These are phyloP conservation scores for Eugnorisma glareosa DNA, from an alignment of 2,888 invertebrate species.

Conservation along the genomic window DNA sequence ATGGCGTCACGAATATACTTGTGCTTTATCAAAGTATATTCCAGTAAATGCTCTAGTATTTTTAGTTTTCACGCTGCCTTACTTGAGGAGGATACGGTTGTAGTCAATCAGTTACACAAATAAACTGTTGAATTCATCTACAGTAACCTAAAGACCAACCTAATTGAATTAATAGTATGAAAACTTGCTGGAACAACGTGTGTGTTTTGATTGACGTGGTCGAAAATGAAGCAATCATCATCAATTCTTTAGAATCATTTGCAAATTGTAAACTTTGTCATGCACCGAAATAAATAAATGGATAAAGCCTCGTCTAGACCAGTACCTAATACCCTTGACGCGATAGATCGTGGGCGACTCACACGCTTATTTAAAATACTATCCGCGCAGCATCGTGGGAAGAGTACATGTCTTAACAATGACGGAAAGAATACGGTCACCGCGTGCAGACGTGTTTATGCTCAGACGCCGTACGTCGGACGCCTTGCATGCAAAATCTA, in stretches of 20 bases:
- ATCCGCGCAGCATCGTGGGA: conserved; percentile 3
- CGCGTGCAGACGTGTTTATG: conserved; percentile 32
- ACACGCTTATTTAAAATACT: background rate
- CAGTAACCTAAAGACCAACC: background rate
- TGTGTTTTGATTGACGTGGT: background rate
- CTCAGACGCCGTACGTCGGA: conserved; percentile 22
- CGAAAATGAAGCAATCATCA: background rate
- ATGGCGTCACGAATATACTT: background rate
- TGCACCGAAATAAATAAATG: background rate
- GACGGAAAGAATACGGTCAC: conserved; percentile 39
- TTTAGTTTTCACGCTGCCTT: background rate
- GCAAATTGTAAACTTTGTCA: background rate
- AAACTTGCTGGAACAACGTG: background rate
- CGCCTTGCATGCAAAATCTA: conserved; percentile 54
- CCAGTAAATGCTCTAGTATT: background rate
- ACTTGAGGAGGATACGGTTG: background rate
- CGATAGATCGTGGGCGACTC: background rate
- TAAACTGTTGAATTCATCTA: background rate
- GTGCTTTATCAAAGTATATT: background rate
- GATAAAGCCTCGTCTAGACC: background rate
- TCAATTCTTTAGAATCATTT: background rate
- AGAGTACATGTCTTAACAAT: conserved; percentile 46
- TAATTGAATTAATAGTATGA: no score
- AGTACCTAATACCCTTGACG: background rate
- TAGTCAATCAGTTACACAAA: background rate